Conservation (phyloP, 1,140 invertebrate genomes). For the Drosophila hydei region DNA sequence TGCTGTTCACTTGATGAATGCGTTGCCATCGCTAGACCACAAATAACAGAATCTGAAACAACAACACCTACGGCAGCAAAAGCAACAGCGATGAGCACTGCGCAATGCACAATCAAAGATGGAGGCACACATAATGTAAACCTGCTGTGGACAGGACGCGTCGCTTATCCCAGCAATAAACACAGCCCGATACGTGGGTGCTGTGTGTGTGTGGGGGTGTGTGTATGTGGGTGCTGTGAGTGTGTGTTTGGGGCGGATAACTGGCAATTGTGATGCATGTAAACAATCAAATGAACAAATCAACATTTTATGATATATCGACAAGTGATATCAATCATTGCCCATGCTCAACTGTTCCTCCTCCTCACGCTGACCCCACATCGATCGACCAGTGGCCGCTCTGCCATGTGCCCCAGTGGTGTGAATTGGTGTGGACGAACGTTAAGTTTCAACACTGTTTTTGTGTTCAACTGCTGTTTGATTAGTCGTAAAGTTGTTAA, state of each 20-base stretch:
- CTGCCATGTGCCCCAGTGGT: constrained; percentile 23
- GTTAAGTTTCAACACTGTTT: constrained; percentile 13
- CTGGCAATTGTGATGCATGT: constrained; percentile 68
- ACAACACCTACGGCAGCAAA: background rate
- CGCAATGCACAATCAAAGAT: constrained; percentile 38
- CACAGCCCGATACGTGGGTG: constrained; percentile 23
- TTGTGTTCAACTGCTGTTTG: constrained; percentile 32
- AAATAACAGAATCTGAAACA: constrained; percentile 35
- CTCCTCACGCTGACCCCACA: background rate
- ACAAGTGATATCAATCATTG: constrained; percentile 77
- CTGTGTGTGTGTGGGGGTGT: constrained; percentile 8
- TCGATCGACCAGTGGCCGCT: constrained; percentile 27
- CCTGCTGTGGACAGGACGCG: constrained; percentile 13
- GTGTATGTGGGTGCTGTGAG: constrained; percentile 15
- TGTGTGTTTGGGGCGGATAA: constrained; percentile 22
- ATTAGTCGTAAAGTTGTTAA: constrained; percentile 67
- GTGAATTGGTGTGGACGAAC: constrained; percentile 27
- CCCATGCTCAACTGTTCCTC: background rate
- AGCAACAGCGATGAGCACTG: constrained; percentile 9
- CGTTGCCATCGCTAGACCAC: constrained; percentile 39
- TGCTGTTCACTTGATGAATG: constrained; percentile 79
- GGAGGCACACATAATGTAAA: constrained; percentile 29
- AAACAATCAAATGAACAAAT: constrained; percentile 80
- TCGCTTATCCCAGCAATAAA: constrained; percentile 27
- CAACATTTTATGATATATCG: constrained; percentile 80